A percentile compares a stretch with the other conserved stretches of the same genome.
Evolutionary conservation across 1,140 invertebrate species (phyloP).

Genomic region (Chlorops oryzae): DNA sequence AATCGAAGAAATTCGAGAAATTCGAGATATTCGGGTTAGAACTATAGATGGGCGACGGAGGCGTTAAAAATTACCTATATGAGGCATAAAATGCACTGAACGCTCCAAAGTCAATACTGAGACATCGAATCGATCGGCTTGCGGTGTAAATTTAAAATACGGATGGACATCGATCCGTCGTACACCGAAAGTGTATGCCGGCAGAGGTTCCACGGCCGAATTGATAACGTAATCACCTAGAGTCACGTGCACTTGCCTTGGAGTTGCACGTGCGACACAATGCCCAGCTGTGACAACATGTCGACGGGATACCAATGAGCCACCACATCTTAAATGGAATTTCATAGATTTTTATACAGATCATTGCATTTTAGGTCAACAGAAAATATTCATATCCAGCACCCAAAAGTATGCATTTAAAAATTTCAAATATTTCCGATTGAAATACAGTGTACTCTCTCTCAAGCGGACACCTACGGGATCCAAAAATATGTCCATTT

Average conservation of each 20-base stretch:
- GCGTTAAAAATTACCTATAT: constrained; percentile 59
- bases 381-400: too few relatives aligned
- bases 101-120: constrained; percentile 82
- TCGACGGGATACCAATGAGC: constrained; percentile 82
- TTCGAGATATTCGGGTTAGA: neutral
- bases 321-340: constrained; percentile 78
- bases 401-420: too few relatives aligned
- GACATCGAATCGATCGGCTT: constrained; percentile 84
- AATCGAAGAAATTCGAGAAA: neutral
- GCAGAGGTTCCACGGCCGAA: constrained; percentile 81
- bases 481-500: too few relatives aligned
- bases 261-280: constrained; percentile 85
- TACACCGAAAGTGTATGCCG: constrained; percentile 85
- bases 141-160: constrained; percentile 91
- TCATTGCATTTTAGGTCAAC: too few relatives aligned
- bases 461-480: too few relatives aligned
- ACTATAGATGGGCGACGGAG: neutral
- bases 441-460: too few relatives aligned
- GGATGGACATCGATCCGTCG: constrained; percentile 84
- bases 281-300: constrained; percentile 96
- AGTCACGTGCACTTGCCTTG: constrained; percentile 84
- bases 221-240: constrained; percentile 92
- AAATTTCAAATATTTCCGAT: too few relatives aligned
- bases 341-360: too few relatives aligned
- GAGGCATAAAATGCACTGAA: constrained; percentile 82